phyloP scores from a whole-genome alignment of 2,888 invertebrate genomes.

The Lepidocyrtoides sp. region DNA sequence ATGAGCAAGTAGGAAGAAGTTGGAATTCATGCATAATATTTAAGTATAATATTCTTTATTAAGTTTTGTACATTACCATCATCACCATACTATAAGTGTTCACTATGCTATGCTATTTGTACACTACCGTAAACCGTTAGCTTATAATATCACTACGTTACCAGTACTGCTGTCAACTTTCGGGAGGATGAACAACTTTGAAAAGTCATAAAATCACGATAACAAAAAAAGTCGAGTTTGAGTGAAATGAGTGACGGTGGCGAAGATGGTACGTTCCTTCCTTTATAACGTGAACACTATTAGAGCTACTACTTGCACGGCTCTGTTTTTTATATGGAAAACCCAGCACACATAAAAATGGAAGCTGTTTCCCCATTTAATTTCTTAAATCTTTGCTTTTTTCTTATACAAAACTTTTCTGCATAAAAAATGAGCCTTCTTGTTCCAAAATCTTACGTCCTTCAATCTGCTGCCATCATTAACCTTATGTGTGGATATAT shows the following conservation, averaged over 20 bases:
- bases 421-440: background rate
- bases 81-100: too few species aligned
- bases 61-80: too few species aligned
- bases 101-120: too few species aligned
- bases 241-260: too few species aligned
- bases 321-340: background rate
- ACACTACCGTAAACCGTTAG: background rate
- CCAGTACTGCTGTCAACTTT: slow-evolving; percentile 48
- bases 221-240: slow-evolving; percentile 37
- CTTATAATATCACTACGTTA: background rate
- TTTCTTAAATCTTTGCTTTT: background rate
- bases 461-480: background rate
- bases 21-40: too few species aligned
- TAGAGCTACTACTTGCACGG: slow-evolving; percentile 47
- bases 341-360: slow-evolving; percentile 4
- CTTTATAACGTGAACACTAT: slow-evolving; percentile 45
- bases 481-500: background rate
- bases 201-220: slow-evolving; percentile 71
- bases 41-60: too few species aligned
- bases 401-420: background rate
- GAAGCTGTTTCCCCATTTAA: slow-evolving; percentile 44
- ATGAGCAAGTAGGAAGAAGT: slow-evolving; percentile 3
- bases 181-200: slow-evolving; percentile 63
- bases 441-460: background rate
- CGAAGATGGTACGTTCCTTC: background rate